Conservation (phyloP, 2,113 vertebrate genomes). For the Chamaea fasciata region DNA sequence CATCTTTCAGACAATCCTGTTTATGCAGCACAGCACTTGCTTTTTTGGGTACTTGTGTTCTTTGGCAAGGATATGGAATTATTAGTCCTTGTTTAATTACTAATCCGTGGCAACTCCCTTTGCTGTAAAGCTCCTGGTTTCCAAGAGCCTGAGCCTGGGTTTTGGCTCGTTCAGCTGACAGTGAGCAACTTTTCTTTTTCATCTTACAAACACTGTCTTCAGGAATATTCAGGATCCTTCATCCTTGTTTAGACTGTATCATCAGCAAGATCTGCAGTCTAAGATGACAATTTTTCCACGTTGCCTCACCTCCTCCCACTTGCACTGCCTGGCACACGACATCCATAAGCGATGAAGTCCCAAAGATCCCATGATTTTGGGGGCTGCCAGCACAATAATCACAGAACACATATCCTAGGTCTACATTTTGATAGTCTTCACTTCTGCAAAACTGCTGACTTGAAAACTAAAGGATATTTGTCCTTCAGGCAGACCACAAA, state of each 20-base stretch:
- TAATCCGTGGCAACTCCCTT: neutral
- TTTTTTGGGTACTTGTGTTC: neutral
- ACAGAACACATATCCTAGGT: neutral
- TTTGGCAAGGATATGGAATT: neutral
- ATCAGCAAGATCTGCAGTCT: neutral
- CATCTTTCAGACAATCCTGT: neutral
- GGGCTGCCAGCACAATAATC: neutral
- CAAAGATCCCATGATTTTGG: neutral
- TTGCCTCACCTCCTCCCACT: neutral
- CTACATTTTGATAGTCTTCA: neutral
- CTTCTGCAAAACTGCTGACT: neutral
- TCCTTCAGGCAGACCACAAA: conserved; percentile 16
- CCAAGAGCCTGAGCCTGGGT: neutral
- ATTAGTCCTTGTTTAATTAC: neutral
- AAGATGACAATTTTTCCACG: neutral
- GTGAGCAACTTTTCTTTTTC: neutral
- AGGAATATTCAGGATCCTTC: neutral
- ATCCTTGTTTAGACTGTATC: neutral
- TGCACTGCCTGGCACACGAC: neutral
- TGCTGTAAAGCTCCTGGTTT: neutral
- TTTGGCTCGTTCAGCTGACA: neutral
- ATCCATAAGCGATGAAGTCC: neutral
- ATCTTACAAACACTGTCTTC: neutral
- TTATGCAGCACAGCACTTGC: neutral
- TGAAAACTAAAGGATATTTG: conserved; percentile 4